phyloP scores from a whole-genome alignment of 1,140 invertebrate genomes.

The Arctopsyche grandis region DNA sequence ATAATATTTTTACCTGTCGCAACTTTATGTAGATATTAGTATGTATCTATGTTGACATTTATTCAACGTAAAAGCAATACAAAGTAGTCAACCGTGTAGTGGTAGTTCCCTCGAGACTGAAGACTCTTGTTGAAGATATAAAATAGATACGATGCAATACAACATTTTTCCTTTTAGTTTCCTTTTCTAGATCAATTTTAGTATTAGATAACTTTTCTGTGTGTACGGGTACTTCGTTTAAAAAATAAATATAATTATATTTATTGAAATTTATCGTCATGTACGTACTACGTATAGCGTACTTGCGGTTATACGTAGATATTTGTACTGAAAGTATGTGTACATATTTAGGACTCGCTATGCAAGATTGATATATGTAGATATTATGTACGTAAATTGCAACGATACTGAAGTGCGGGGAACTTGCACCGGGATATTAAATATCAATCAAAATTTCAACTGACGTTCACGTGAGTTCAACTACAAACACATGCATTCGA shows the following conservation, averaged over 20 bases:
- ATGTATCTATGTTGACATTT: not conserved
- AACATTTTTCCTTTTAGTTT: not conserved
- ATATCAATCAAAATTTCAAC: conserved; percentile 52
- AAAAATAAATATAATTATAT: not conserved
- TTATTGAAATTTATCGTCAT: too few relatives aligned
- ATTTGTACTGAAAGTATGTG: too few relatives aligned
- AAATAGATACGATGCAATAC: conserved; percentile 6
- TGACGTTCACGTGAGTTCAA: conserved; percentile 29
- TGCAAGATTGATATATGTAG: conserved; percentile 3
- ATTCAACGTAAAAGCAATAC: conserved; percentile 30
- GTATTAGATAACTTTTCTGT: too few relatives aligned
- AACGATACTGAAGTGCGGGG: not conserved
- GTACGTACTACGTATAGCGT: too few relatives aligned
- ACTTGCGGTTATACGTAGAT: too few relatives aligned
- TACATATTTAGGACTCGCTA: not conserved
- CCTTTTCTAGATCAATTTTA: not conserved
- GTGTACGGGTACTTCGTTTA: too few relatives aligned
- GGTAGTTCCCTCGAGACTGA: not conserved
- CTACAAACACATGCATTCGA: not conserved
- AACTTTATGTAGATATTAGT: not conserved
- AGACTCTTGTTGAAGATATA: conserved; percentile 1
- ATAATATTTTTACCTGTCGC: too few relatives aligned
- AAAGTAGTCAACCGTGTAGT: conserved; percentile 37
- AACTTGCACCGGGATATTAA: conserved; percentile 41
- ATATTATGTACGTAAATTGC: too few relatives aligned